Evolutionary conservation across 2,797 vertebrate genomes (phyloP).

Genomic region (Lithobates sylvaticus): DNA sequence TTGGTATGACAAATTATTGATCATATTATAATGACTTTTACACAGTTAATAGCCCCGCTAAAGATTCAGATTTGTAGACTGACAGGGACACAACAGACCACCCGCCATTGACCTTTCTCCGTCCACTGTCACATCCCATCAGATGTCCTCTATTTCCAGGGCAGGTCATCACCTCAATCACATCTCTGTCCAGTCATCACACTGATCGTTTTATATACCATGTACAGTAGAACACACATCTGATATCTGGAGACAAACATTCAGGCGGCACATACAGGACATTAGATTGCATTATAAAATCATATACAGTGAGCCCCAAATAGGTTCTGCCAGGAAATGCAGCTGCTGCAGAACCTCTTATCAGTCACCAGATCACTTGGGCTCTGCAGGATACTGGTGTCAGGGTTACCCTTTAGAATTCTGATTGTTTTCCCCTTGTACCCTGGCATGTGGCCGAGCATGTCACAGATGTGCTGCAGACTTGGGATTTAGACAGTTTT

Average conservation of each 20-base stretch:
- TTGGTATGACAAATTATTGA: not conserved
- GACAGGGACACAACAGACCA: not conserved
- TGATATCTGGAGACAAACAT: too few relatives aligned
- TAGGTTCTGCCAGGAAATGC: too few relatives aligned
- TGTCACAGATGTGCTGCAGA: constrained; percentile 10
- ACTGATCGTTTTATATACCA: too few relatives aligned
- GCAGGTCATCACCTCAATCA: not conserved
- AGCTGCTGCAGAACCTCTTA: too few relatives aligned
- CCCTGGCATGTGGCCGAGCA: not conserved
- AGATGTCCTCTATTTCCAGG: not conserved
- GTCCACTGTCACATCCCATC: too few relatives aligned
- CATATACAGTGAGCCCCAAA: not conserved
- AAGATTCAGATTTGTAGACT: not conserved
- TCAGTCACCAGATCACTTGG: not conserved
- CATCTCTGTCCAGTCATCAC: too few relatives aligned
- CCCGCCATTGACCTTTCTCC: too few relatives aligned
- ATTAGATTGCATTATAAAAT: not conserved
- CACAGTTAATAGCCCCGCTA: too few relatives aligned
- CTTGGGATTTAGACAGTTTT: not conserved
- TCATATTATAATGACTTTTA: not conserved
- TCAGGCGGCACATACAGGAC: too few relatives aligned
- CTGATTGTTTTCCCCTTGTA: not conserved
- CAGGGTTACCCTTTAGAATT: too few relatives aligned
- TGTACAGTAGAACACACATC: too few relatives aligned
- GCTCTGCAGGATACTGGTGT: not conserved